phyloP scores from a whole-genome alignment of 2,888 invertebrate genomes.

The Amiota communis region DNA sequence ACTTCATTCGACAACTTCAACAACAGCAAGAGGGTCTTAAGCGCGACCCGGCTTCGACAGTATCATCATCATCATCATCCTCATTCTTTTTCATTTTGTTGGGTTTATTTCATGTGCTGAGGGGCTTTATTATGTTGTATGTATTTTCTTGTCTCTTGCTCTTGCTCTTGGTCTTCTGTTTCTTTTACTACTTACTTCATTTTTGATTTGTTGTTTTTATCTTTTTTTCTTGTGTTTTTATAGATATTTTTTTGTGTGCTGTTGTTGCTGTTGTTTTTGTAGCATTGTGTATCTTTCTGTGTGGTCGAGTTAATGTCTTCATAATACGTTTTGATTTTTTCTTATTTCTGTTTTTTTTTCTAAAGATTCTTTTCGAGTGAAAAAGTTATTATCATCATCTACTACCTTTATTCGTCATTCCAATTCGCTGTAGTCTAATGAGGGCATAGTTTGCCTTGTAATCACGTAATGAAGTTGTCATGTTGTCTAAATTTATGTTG shows the following conservation, averaged over 20 bases:
- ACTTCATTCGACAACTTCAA: too few species aligned
- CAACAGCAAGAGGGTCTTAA: too few species aligned
- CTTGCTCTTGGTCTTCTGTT: slow-evolving; percentile 47
- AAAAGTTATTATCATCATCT: slow-evolving; percentile 15
- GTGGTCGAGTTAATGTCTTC: slow-evolving; percentile 69
- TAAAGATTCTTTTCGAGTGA: slow-evolving; percentile 19
- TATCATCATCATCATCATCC: neutral
- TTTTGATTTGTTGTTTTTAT: slow-evolving; percentile 27
- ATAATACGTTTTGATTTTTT: slow-evolving; percentile 65
- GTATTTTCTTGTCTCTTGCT: slow-evolving; percentile 38
- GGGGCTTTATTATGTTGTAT: slow-evolving; percentile 50
- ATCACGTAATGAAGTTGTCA: slow-evolving; percentile 1
- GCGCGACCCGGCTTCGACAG: too few species aligned
- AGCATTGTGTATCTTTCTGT: slow-evolving; percentile 55
- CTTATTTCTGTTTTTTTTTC: slow-evolving; percentile 44
- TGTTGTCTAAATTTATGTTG: neutral
- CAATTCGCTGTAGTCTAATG: neutral
- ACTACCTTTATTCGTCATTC: slow-evolving; percentile 30
- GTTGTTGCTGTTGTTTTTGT: slow-evolving; percentile 22
- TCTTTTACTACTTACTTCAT: slow-evolving; percentile 30
- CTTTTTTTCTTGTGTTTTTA: too few species aligned
- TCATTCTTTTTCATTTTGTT: neutral
- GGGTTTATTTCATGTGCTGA: slow-evolving; percentile 9
- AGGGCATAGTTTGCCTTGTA: neutral
- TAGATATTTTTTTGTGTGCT: slow-evolving; percentile 37